Evolutionary conservation across 2,888 invertebrate genomes (phyloP).

Genomic region (Suillia variegata): DNA sequence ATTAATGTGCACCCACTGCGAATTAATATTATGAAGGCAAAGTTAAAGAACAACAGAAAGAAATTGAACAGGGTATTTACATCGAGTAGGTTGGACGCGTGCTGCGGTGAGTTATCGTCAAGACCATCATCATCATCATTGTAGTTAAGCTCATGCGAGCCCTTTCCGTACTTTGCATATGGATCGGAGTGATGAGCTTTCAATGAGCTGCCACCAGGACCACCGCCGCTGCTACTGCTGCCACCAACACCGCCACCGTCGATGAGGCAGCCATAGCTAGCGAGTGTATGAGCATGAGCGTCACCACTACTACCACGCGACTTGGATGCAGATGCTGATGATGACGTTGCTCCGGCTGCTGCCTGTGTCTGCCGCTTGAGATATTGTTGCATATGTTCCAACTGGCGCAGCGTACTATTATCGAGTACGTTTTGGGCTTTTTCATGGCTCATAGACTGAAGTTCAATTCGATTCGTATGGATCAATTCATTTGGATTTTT

Average conservation of each 20-base stretch:
- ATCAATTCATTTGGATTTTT: no score
- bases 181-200: conserved; percentile 31
- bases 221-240: conserved; percentile 23
- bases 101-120: conserved; percentile 48
- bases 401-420: conserved; percentile 60
- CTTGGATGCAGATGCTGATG: conserved; percentile 23
- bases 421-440: conserved; percentile 46
- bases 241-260: conserved; percentile 16
- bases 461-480: no score
- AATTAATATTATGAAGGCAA: no score
- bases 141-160: conserved; percentile 46
- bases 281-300: conserved; percentile 24
- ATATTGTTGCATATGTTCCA: conserved; percentile 67
- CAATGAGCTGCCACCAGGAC: conserved; percentile 14
- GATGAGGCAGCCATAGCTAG: conserved; percentile 20
- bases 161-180: conserved; percentile 45
- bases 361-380: conserved; percentile 57
- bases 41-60: no score
- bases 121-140: conserved; percentile 40
- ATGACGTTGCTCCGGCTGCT: conserved; percentile 23
- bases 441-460: conserved; percentile 51
- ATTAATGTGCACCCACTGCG: no score
- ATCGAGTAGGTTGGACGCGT: conserved; percentile 49
- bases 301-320: no score
- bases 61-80: conserved; percentile 34